A percentile compares a stretch with the other conserved stretches of the same genome.
These are phyloP conservation scores for Volucella inflata DNA, from an alignment of 2,888 invertebrate genomes.

Conservation along the genomic window DNA sequence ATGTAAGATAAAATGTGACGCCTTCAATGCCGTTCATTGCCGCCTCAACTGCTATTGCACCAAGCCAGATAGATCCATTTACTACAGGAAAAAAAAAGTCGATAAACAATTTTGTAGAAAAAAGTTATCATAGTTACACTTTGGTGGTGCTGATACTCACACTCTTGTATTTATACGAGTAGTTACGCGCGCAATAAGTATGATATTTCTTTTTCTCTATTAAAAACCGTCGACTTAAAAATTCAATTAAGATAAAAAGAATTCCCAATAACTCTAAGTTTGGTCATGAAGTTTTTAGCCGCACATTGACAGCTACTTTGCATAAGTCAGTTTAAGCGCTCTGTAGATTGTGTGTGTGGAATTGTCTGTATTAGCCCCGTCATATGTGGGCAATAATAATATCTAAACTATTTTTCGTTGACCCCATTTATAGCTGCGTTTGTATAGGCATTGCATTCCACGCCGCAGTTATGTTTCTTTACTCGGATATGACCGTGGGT, in stretches of 20 bases:
- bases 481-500: slow-evolving; percentile 52
- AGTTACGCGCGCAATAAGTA: slow-evolving; percentile 27
- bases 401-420: slow-evolving; percentile 59
- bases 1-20: slow-evolving; percentile 32
- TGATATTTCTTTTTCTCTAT: slow-evolving; percentile 4
- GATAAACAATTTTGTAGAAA: background rate
- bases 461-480: slow-evolving; percentile 35
- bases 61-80: background rate
- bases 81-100: background rate
- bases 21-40: slow-evolving; percentile 48
- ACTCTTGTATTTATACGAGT: background rate
- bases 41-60: slow-evolving; percentile 36
- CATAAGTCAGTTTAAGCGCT: slow-evolving; percentile 22
- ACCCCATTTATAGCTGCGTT: slow-evolving; percentile 55
- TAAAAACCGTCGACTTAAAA: slow-evolving; percentile 27
- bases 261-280: slow-evolving; percentile 60
- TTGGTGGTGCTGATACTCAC: too few species aligned
- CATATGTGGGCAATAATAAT: slow-evolving; percentile 57
- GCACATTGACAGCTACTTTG: slow-evolving; percentile 40
- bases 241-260: slow-evolving; percentile 67
- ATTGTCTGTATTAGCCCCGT: background rate
- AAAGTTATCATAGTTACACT: too few species aligned
- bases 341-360: background rate
- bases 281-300: slow-evolving; percentile 70
- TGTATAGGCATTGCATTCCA: slow-evolving; percentile 29